A percentile compares a stretch with the other conserved stretches of the same genome.
Conservation (phyloP, 2,113 vertebrate genomes). For the Lepus timidus region DNA sequence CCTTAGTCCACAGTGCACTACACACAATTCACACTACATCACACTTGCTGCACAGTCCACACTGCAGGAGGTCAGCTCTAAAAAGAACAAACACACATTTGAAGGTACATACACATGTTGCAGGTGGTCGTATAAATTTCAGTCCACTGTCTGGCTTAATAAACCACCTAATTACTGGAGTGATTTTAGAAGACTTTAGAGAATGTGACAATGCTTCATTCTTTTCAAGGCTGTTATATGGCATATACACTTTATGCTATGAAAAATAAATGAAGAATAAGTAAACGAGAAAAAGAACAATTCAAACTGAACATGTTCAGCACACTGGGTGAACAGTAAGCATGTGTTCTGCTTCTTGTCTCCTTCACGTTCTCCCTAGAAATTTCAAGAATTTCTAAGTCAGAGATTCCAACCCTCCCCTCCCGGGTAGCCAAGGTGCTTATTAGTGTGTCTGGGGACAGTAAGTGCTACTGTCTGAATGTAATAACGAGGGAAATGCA, state of each 20-base stretch:
- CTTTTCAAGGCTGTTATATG: not conserved
- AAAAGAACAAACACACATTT: not conserved
- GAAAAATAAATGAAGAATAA: not conserved
- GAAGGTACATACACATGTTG: not conserved
- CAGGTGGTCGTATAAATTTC: not conserved
- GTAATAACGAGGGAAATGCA: not conserved
- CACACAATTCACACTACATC: too few species aligned
- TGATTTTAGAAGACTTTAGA: not conserved
- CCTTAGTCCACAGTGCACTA: rapidly evolving
- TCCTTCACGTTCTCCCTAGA: not conserved
- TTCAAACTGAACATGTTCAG: not conserved
- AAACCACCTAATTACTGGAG: not conserved
- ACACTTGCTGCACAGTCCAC: too few species aligned
- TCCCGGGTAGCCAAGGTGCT: not conserved
- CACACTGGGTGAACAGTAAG: not conserved
- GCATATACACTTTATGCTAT: rapidly evolving
- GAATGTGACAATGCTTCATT: too few species aligned
- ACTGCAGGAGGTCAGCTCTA: too few species aligned
- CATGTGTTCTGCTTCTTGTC: not conserved
- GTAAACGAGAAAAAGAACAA: not conserved
- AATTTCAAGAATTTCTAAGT: too few species aligned
- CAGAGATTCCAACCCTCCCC: not conserved
- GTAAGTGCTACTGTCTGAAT: not conserved
- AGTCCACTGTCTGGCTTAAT: not conserved
- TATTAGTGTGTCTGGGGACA: not conserved